These are phyloP conservation scores for Pollimyrus isidori DNA, from an alignment of 2,113 vertebrate species.

Conservation along the genomic window DNA sequence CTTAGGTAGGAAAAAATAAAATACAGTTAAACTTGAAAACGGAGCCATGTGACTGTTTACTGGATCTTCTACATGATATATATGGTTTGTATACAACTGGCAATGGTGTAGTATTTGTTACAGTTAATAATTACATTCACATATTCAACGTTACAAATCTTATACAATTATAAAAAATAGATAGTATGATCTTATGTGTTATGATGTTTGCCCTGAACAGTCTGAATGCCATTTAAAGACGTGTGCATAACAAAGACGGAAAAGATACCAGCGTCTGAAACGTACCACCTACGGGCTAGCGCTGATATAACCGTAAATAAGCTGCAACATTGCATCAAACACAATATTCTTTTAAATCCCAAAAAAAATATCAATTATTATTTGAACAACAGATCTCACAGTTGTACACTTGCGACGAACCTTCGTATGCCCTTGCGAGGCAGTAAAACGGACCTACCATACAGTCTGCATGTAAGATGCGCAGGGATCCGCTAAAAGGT, in stretches of 20 bases:
- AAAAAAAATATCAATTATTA: not conserved
- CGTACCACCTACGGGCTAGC: not conserved
- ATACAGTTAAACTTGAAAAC: not conserved
- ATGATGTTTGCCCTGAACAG: not conserved
- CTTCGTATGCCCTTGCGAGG: not conserved
- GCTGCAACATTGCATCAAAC: not conserved
- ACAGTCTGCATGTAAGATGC: not conserved
- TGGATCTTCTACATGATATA: not conserved
- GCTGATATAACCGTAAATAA: not conserved
- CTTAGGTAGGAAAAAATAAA: not conserved
- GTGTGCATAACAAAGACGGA: not conserved
- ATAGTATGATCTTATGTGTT: not conserved
- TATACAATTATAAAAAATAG: not conserved
- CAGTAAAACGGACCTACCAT: not conserved
- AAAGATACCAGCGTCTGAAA: not conserved
- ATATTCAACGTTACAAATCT: not conserved
- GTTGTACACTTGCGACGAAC: not conserved
- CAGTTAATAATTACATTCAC: not conserved
- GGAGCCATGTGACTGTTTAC: not conserved
- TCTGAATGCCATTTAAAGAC: not conserved
- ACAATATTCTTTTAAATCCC: not conserved
- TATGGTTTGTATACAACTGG: not conserved
- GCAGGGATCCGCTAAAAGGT: not conserved
- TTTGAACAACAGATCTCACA: not conserved
- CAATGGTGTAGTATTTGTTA: not conserved